Conservation (phyloP, 2,888 invertebrate species). For the Trichogramma dendrolimi region DNA sequence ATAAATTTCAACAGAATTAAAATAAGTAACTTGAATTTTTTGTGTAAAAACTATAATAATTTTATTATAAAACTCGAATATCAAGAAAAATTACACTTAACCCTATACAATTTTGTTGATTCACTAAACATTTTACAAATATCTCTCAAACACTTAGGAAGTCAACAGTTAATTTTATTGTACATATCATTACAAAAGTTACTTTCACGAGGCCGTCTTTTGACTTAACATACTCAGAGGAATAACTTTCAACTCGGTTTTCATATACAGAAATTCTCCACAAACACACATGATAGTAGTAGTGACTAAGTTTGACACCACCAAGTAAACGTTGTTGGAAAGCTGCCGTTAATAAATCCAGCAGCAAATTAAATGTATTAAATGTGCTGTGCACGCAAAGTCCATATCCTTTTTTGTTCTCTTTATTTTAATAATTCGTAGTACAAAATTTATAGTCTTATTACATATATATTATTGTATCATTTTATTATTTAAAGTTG, state of each 20-base stretch:
- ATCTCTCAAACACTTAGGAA: no score
- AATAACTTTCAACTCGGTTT: slow-evolving; percentile 91
- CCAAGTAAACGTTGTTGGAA: slow-evolving; percentile 89
- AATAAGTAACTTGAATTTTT: slow-evolving; percentile 3
- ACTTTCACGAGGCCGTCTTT: slow-evolving; percentile 77
- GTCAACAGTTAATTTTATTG: no score
- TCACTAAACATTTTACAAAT: no score
- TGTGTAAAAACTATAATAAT: slow-evolving; percentile 20
- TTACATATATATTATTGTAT: no score
- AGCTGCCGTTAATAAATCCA: slow-evolving; percentile 84
- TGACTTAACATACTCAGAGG: slow-evolving; percentile 77
- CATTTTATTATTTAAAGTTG: no score
- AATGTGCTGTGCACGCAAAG: slow-evolving; percentile 82
- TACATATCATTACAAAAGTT: background rate
- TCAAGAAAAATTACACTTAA: slow-evolving; percentile 4
- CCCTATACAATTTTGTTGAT: no score
- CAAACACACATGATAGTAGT: slow-evolving; percentile 89
- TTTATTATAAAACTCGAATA: slow-evolving; percentile 24
- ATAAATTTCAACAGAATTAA: no score
- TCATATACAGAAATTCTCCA: slow-evolving; percentile 92
- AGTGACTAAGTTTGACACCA: slow-evolving; percentile 85
- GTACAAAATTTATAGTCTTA: no score
- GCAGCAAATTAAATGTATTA: slow-evolving; percentile 81
- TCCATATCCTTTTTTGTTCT: slow-evolving; percentile 95
- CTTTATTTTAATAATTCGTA: no score